Evolutionary conservation across 2,888 invertebrate genomes (phyloP).

Genomic region (Macrophya annulata): DNA sequence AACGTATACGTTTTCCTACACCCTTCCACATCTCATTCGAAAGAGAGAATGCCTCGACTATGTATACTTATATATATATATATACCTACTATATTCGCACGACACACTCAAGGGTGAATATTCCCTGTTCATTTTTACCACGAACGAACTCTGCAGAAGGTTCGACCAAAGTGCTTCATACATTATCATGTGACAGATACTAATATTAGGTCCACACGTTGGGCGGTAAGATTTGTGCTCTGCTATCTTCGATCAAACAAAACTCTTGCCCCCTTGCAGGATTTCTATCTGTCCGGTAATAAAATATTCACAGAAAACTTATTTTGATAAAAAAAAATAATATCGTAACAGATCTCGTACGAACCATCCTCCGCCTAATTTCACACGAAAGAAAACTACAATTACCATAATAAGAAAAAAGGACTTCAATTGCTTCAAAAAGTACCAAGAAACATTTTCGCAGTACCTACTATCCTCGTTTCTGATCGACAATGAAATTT

Average conservation of each 20-base stretch:
- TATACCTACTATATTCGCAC: conserved; percentile 31
- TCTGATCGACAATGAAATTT: neutral
- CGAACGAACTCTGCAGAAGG: conserved; percentile 51
- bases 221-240: conserved; percentile 50
- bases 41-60: neutral
- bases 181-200: conserved; percentile 53
- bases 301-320: conserved; percentile 14
- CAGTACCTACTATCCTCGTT: neutral
- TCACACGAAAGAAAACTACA: neutral
- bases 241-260: conserved; percentile 54
- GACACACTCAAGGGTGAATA: conserved; percentile 44
- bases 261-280: neutral
- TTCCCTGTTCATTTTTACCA: conserved; percentile 51
- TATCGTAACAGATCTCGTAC: neutral
- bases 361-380: neutral
- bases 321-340: neutral
- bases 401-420: neutral
- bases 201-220: conserved; percentile 53
- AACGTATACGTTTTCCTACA: conserved; percentile 46
- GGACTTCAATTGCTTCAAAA: neutral
- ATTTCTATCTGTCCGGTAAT: neutral
- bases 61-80: neutral
- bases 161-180: conserved; percentile 55
- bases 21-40: conserved; percentile 37
- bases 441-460: neutral